Conservation (phyloP, 92 coral and sea anemone species). For the Palythoa heliodiscus region DNA sequence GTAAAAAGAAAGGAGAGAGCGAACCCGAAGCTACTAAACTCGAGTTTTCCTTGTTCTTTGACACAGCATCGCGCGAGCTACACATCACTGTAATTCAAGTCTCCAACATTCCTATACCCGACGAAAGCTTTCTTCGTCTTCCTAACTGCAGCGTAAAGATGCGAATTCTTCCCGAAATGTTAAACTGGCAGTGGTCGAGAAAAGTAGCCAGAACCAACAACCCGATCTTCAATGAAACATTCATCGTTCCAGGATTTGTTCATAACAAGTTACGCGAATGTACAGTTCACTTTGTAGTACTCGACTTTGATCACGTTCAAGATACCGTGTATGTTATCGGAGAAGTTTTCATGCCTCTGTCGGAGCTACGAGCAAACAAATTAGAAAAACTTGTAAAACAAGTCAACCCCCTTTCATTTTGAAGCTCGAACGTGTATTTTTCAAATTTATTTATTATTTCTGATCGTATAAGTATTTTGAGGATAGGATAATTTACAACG, state of each 20-base stretch:
- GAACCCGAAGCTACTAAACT: constrained; percentile 62
- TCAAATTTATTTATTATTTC: neutral
- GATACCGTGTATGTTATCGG: constrained; percentile 92
- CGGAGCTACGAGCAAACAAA: constrained; percentile 87
- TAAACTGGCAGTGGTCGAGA: constrained; percentile 90
- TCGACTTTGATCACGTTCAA: constrained; percentile 93
- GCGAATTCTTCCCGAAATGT: constrained; percentile 90
- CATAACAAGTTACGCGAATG: constrained; percentile 95
- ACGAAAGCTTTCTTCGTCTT: constrained; percentile 81
- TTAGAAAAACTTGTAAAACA: constrained; percentile 81
- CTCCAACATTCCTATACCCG: constrained; percentile 77
- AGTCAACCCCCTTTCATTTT: constrained; percentile 81
- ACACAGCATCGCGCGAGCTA: constrained; percentile 85
- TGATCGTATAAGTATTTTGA: neutral
- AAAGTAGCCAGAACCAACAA: constrained; percentile 79
- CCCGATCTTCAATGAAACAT: constrained; percentile 90
- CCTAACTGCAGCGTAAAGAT: constrained; percentile 93
- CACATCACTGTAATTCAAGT: constrained; percentile 90
- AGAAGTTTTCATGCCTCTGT: constrained; percentile 85
- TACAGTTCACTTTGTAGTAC: constrained; percentile 85
- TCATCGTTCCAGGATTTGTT: constrained; percentile 92
- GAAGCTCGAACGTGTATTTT: constrained; percentile 3
- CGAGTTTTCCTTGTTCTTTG: constrained; percentile 86
- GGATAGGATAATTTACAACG: neutral
- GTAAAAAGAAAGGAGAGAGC: constrained; percentile 39